Conservation (phyloP, 2,113 vertebrate genomes). For the Poeciliopsis prolifica region DNA sequence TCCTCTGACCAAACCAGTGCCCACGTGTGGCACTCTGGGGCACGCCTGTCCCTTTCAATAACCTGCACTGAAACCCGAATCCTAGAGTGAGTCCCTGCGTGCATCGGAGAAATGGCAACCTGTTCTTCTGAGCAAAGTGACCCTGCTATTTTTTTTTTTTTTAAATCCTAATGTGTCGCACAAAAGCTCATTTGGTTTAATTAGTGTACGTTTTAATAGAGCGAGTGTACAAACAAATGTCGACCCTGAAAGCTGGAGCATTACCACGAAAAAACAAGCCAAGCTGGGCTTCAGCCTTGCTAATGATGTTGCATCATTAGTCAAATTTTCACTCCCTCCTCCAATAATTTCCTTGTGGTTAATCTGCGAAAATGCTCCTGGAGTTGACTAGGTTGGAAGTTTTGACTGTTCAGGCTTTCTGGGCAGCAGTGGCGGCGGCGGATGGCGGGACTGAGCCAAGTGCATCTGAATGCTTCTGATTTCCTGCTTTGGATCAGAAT, state of each 20-base stretch:
- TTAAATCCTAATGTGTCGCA: conserved; percentile 14
- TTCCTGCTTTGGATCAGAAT: conserved; percentile 53
- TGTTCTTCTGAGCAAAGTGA: conserved; percentile 15
- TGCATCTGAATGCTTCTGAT: conserved; percentile 20
- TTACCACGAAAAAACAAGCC: conserved; percentile 42
- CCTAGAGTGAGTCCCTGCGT: conserved; percentile 8
- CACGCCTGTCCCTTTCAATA: conserved; percentile 76
- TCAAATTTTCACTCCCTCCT: conserved; percentile 57
- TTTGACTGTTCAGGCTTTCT: conserved; percentile 49
- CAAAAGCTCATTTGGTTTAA: conserved; percentile 33
- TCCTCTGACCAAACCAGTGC: conserved; percentile 68
- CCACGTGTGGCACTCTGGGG: conserved; percentile 72
- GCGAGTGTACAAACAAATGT: conserved; percentile 28
- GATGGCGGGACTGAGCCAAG: conserved; percentile 26
- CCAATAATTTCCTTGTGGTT: conserved; percentile 71
- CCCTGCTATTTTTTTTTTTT: not conserved
- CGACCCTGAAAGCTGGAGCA: conserved; percentile 11
- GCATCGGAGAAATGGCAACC: conserved; percentile 29
- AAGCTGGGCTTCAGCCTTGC: conserved; percentile 34
- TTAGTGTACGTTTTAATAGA: conserved; percentile 27
- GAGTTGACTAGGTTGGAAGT: conserved; percentile 54
- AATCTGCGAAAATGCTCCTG: conserved; percentile 48
- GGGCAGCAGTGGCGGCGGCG: conserved; percentile 22
- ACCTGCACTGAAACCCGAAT: conserved; percentile 65
- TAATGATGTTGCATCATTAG: conserved; percentile 51